Evolutionary conservation across 2,888 invertebrate genomes (phyloP).

Genomic region (Physocephala rufipes): DNA sequence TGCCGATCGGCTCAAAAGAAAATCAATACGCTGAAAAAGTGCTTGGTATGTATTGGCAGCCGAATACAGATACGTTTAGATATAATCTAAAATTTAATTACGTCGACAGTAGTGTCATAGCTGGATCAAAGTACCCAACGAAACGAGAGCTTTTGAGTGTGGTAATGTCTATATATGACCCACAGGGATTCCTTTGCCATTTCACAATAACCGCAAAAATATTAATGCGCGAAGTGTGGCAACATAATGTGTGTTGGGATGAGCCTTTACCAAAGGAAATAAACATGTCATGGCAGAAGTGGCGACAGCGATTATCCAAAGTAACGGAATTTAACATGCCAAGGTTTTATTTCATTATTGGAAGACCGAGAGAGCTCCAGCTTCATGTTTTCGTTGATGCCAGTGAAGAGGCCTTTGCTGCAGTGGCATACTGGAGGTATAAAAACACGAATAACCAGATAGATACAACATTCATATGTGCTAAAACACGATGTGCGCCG

Average conservation of each 20-base stretch:
- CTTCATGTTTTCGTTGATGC: not conserved
- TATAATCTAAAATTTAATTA: conserved; percentile 5
- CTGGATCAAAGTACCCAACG: not conserved
- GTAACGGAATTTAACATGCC: not conserved
- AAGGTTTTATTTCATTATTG: conserved; percentile 27
- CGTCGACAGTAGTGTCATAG: not conserved
- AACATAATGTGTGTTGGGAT: not conserved
- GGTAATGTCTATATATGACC: conserved; percentile 11
- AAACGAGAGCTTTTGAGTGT: conserved; percentile 10
- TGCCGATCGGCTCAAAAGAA: conserved; percentile 4
- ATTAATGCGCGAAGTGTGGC: conserved; percentile 10
- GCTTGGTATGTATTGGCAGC: conserved; percentile 10
- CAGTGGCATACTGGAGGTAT: conserved; percentile 3
- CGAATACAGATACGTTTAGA: conserved; percentile 6
- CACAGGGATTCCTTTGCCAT: not conserved
- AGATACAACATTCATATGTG: not conserved
- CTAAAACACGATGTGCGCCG: conserved; percentile 8
- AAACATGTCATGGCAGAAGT: not conserved
- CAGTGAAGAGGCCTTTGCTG: conserved; percentile 18
- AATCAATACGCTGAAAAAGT: not conserved
- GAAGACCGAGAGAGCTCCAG: not conserved
- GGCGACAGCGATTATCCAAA: conserved; percentile 1
- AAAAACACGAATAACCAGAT: not conserved
- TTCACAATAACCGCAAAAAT: conserved; percentile 8
- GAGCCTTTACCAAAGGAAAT: conserved; percentile 2